Percentiles rank a stretch among this genome's conserved stretches.
These are phyloP conservation scores for Prionailurus bengalensis DNA, from an alignment of 2,113 vertebrate species.

Conservation along the genomic window DNA sequence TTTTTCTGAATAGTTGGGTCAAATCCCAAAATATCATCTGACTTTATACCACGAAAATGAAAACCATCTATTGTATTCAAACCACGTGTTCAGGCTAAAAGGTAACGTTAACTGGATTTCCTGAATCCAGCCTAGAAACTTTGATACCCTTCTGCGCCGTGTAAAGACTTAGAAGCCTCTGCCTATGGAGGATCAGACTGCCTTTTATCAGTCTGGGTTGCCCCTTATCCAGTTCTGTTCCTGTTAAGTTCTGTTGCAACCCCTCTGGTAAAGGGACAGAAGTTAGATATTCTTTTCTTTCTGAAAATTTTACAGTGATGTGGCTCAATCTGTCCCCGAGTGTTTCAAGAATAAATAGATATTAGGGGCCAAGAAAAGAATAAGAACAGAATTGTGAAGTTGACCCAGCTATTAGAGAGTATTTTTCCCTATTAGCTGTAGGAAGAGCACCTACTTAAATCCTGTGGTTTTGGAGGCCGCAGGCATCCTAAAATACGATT, in stretches of 20 bases:
- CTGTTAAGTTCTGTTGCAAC: conserved; percentile 82
- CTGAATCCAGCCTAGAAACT: conserved; percentile 70
- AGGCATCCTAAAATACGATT: conserved; percentile 83
- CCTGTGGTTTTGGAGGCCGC: conserved; percentile 74
- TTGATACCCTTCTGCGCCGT: conserved; percentile 51
- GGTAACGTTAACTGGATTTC: conserved; percentile 72
- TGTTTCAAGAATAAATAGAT: conserved; percentile 83
- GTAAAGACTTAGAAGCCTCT: conserved; percentile 63
- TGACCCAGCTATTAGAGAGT: conserved; percentile 82
- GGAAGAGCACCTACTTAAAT: conserved; percentile 79
- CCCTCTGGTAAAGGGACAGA: conserved; percentile 79
- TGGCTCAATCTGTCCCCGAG: conserved; percentile 77
- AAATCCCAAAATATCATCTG: conserved; percentile 60
- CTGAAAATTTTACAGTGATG: conserved; percentile 74
- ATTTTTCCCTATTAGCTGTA: conserved; percentile 79
- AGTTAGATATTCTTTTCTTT: conserved; percentile 71
- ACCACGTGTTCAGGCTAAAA: conserved; percentile 74
- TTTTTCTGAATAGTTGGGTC: conserved; percentile 50
- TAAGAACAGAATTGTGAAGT: conserved; percentile 83
- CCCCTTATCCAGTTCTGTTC: conserved; percentile 81
- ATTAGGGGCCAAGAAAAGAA: conserved; percentile 83
- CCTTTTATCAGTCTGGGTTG: conserved; percentile 72
- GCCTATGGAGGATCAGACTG: conserved; percentile 26
- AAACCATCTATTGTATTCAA: conserved; percentile 77
- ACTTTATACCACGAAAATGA: conserved; percentile 53